Evolutionary conservation across 2,113 vertebrate species (phyloP).

Genomic region (Polypterus senegalus): DNA sequence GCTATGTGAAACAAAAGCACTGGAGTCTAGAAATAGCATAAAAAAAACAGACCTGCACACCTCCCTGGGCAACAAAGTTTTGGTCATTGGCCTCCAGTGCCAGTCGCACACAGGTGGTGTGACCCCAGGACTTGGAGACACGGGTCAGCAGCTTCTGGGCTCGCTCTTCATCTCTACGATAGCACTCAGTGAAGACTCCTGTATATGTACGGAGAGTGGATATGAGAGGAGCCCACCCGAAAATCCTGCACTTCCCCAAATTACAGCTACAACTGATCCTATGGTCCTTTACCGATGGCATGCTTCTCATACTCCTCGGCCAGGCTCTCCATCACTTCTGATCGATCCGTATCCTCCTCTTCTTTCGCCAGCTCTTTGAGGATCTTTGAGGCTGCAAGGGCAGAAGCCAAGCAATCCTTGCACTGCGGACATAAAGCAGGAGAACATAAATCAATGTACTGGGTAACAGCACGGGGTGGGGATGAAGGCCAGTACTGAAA

Average conservation of each 20-base stretch:
- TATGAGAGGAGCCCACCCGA: no score
- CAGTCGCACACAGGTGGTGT: slow-evolving; percentile 72
- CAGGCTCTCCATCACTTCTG: slow-evolving; percentile 56
- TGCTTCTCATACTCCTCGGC: slow-evolving; percentile 65
- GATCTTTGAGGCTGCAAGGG: slow-evolving; percentile 81
- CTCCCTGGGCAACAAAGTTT: slow-evolving; percentile 78
- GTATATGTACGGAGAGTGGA: fast-evolving
- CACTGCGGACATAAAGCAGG: slow-evolving; percentile 20
- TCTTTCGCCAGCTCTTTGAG: slow-evolving; percentile 75
- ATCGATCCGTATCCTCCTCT: slow-evolving; percentile 60
- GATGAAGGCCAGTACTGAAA: no score
- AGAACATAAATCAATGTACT: no score
- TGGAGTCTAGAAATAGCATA: no score
- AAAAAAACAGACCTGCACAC: slow-evolving; percentile 66
- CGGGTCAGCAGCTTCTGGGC: slow-evolving; percentile 74
- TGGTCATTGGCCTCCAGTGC: slow-evolving; percentile 77
- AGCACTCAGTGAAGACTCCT: slow-evolving; percentile 77
- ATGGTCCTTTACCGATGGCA: slow-evolving; percentile 60
- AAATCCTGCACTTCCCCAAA: not conserved
- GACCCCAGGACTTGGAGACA: slow-evolving; percentile 71
- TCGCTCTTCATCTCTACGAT: slow-evolving; percentile 59
- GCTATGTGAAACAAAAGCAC: no score
- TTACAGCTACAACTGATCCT: no score
- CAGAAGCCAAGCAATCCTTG: slow-evolving; percentile 63
- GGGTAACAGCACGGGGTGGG: no score